Evolutionary conservation across 2,113 vertebrate genomes (phyloP).

Genomic region (Eubucco bourcierii): DNA sequence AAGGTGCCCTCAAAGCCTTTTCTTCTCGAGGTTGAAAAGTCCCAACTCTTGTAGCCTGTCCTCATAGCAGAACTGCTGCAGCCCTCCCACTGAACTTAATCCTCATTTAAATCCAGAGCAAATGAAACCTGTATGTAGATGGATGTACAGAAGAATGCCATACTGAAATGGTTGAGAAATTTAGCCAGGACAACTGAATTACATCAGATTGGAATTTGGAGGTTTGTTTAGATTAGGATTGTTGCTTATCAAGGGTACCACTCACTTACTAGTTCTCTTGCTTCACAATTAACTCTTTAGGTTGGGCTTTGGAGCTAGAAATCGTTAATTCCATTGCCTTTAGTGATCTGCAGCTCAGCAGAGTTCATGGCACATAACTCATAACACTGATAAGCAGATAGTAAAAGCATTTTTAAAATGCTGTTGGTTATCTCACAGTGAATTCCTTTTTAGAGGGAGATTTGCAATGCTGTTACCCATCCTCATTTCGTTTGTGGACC

Average conservation of each 20-base stretch:
- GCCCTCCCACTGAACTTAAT: neutral
- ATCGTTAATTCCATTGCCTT: neutral
- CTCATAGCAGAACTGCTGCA: too few species aligned
- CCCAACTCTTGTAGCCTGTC: too few species aligned
- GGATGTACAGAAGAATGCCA: neutral
- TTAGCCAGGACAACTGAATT: neutral
- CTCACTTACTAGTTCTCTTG: neutral
- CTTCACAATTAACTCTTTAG: neutral
- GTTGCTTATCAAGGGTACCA: constrained; percentile 44
- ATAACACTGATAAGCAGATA: neutral
- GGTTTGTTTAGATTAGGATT: constrained; percentile 19
- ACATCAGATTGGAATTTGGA: neutral
- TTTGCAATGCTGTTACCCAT: neutral
- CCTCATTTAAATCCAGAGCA: neutral
- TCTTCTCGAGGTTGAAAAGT: too few species aligned
- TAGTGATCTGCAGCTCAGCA: neutral
- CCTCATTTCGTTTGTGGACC: neutral
- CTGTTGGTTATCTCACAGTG: neutral
- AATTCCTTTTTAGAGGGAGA: neutral
- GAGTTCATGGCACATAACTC: neutral
- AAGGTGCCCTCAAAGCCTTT: too few species aligned
- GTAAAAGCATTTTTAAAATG: neutral
- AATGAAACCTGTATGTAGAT: neutral
- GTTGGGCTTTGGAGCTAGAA: neutral
- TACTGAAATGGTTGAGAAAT: neutral